These are phyloP conservation scores for Agriopis marginaria DNA, from an alignment of 2,888 invertebrate species.

Conservation along the genomic window DNA sequence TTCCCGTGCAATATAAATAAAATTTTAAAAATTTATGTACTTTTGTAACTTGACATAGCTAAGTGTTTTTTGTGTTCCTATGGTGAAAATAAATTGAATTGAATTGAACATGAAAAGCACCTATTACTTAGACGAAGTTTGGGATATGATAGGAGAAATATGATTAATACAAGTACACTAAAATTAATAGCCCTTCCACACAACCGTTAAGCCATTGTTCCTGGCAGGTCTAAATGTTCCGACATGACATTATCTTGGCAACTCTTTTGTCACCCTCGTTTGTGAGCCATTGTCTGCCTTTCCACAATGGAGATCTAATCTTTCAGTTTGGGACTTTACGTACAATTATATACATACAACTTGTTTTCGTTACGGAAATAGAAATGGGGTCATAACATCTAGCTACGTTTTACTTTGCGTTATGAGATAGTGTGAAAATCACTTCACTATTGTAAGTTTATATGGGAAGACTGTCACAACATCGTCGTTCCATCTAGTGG, in stretches of 20 bases:
- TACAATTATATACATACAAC: not conserved
- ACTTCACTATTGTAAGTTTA: no score
- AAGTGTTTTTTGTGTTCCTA: no score
- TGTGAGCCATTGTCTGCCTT: constrained; percentile 16
- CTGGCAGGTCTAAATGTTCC: constrained; percentile 2
- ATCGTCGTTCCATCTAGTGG: no score
- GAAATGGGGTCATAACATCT: not conserved
- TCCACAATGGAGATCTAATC: constrained; percentile 18
- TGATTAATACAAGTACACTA: not conserved
- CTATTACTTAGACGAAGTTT: no score
- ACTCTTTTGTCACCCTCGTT: constrained; percentile 17
- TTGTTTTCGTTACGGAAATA: constrained; percentile 11
- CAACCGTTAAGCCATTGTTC: constrained; percentile 6
- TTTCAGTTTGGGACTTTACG: constrained; percentile 10
- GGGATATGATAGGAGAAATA: no score
- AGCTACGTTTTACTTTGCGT: not conserved
- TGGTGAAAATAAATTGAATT: no score
- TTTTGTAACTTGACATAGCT: no score
- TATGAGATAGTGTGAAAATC: not conserved
- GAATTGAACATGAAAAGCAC: no score
- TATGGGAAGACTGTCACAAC: no score
- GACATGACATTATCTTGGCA: constrained; percentile 1
- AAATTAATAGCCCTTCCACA: constrained; percentile 7
- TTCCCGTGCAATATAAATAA: no score
- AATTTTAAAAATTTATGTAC: no score